Evolutionary conservation across 1,140 invertebrate species (phyloP).

Genomic region (Apocrypta bakeri): DNA sequence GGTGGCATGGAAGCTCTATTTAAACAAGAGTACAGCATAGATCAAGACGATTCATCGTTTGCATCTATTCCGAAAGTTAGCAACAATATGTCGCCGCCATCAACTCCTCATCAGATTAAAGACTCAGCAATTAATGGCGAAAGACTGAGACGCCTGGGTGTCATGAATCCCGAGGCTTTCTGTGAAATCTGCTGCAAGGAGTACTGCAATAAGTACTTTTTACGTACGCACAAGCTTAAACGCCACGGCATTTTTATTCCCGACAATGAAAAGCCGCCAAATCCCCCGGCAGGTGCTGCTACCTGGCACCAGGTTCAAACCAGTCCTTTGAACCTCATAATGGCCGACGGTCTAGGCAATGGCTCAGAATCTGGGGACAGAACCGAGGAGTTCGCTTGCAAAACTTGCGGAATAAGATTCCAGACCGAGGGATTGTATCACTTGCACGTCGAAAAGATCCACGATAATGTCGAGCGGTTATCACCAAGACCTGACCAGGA

Average conservation of each 20-base stretch:
- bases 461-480: slow-evolving; percentile 71
- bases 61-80: slow-evolving; percentile 75
- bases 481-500: slow-evolving; percentile 65
- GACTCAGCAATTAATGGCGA: slow-evolving; percentile 81
- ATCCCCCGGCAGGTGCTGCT: slow-evolving; percentile 64
- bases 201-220: slow-evolving; percentile 95
- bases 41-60: slow-evolving; percentile 76
- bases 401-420: slow-evolving; percentile 76
- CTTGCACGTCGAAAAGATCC: slow-evolving; percentile 71
- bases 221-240: slow-evolving; percentile 92
- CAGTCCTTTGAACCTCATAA: slow-evolving; percentile 79
- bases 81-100: slow-evolving; percentile 73
- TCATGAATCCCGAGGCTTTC: slow-evolving; percentile 91
- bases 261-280: slow-evolving; percentile 73
- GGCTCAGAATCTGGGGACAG: slow-evolving; percentile 65
- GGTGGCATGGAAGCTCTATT: slow-evolving; percentile 67
- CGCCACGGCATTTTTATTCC: slow-evolving; percentile 83
- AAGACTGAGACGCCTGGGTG: slow-evolving; percentile 83
- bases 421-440: slow-evolving; percentile 75
- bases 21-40: slow-evolving; percentile 71
- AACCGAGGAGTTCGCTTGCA: slow-evolving; percentile 73
- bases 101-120: slow-evolving; percentile 77
- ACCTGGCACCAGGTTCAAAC: slow-evolving; percentile 77
- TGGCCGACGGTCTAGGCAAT: slow-evolving; percentile 71
- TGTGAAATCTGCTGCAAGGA: slow-evolving; percentile 97